phyloP scores from a whole-genome alignment of 1,140 invertebrate species.

The Drosophila pectinifera region DNA sequence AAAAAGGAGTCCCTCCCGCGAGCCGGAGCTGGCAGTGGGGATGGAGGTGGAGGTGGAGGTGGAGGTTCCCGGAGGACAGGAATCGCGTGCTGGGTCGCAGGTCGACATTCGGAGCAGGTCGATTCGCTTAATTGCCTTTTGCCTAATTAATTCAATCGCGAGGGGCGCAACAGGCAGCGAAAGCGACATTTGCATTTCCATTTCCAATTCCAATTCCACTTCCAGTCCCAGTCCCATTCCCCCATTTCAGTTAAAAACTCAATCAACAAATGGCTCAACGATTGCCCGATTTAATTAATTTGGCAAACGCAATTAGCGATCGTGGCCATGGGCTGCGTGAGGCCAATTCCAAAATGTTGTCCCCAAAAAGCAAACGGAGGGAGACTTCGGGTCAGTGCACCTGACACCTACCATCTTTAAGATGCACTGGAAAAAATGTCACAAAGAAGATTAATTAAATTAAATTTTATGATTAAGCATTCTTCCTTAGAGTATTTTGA shows the following conservation, averaged over 20 bases:
- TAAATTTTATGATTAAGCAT: background rate
- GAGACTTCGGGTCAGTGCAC: slow-evolving; percentile 34
- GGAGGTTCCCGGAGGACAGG: slow-evolving; percentile 34
- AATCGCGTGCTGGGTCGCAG: slow-evolving; percentile 60
- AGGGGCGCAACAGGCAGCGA: slow-evolving; percentile 38
- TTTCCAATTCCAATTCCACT: slow-evolving; percentile 11
- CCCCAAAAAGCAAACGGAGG: background rate
- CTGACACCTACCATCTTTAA: slow-evolving; percentile 5
- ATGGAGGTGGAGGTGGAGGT: too few species aligned
- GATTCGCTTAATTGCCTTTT: slow-evolving; percentile 80
- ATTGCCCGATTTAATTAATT: slow-evolving; percentile 75
- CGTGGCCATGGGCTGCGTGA: slow-evolving; percentile 53
- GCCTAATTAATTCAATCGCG: slow-evolving; percentile 78
- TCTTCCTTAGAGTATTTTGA: background rate
- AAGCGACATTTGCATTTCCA: slow-evolving; percentile 53
- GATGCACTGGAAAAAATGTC: background rate
- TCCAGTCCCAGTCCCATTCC: slow-evolving; percentile 30
- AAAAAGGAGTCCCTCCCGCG: slow-evolving; percentile 6
- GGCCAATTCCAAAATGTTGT: slow-evolving; percentile 46
- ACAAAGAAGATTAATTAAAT: background rate
- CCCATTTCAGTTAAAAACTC: slow-evolving; percentile 45
- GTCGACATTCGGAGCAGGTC: slow-evolving; percentile 63
- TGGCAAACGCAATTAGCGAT: slow-evolving; percentile 74
- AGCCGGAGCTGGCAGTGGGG: background rate
- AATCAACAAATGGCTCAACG: slow-evolving; percentile 48